Evolutionary conservation across 2,888 invertebrate species (phyloP), one percentile per base, ranked within the genome.

Genomic region (Ophion ellenae): DNA sequence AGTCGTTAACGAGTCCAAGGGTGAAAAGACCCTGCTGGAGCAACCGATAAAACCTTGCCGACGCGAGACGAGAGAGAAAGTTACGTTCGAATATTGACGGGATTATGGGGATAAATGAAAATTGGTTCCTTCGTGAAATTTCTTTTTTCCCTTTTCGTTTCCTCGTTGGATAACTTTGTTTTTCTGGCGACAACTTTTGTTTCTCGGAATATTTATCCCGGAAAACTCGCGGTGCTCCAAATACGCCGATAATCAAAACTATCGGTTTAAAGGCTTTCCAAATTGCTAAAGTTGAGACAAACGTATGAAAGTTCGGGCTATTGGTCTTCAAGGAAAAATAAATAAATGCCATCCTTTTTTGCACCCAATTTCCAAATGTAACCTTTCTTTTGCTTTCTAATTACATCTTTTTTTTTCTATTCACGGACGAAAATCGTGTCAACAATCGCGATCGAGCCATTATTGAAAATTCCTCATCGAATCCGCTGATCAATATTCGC

Each of bases 1-100:
- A 83, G 71, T 76, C 83, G 83, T 85, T 85, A 83, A 85, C 85
- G 75, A 85, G 82, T 66, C 78, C 85, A 85, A 85, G 85, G 79
- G 81, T 76, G 79, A 76, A 61, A 63, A 66, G 75, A 73, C 73
- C 66, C 70, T 70, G 79, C 36, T 53, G 40, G 4, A 57, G 36
- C n/a, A 57, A 28, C 24, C 66, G 59, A 81, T 74, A 73, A 53
- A 59, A 24, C 64, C 57, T 53, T 66, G 64, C 17, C 4, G 32
- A 69, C n/a, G 11, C 74, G 70, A 67, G 64, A 66, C 17, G 71
- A 20, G 28, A 47, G 66, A 61, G 70, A 64, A 77, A 70, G 28
- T 53, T 53, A 73, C 75, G 73, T 71, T 76, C 67, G 57, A 85
- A 73, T 80, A 80, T 76, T 73, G 67, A 80, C 61, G 57, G 63